Evolutionary conservation across 2,888 invertebrate species (phyloP), one percentile per base, ranked within the genome.

Genomic region (Thumatha senex): DNA sequence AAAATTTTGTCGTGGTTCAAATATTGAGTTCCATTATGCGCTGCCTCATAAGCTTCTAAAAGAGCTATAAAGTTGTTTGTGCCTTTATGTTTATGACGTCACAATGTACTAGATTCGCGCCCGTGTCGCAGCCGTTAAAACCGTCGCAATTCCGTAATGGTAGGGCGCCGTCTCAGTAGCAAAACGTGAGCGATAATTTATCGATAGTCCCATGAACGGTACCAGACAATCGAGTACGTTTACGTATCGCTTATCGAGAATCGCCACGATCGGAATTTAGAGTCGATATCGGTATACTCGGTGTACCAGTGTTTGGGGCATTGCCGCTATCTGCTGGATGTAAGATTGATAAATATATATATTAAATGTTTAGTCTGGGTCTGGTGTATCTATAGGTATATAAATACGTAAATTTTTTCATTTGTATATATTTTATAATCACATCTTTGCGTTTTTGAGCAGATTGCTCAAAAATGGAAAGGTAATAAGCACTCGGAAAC

Each of bases 131-230:
- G 47, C 60, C 49, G 36, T 51, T 57, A 54, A 62, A 58, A 60
- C 56, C 45, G 70, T 70, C 68, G 72, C 70, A 70, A 75, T 77
- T 82, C 77, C 76, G 76, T 80, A 84, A 82, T 78, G 66, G 61
- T 66, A 78, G 78, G 75, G 77, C 79, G 73, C 76, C 74, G 72
- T 75, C 67, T 76, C 87, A 72, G 89, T 89, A 89, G 90, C 89
- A 75, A 84, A 89, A 84, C 90, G 89, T 89, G 89, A 86, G 81
- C 86, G 86, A 90, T 90, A 89, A 89, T 83, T 89, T 83, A 82
- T 76, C 85, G 84, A 86, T 84, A 86, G 74, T 69, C 76, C 73
- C 70, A 72, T 51, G 69, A 88, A 87, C 88, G 89, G 88, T 83
- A 87, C 84, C 53, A 70, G 76, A 81, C 78, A 77, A 83, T 84